Conservation (phyloP, 2,888 invertebrate species). For the Strigamia transsilvanica region DNA sequence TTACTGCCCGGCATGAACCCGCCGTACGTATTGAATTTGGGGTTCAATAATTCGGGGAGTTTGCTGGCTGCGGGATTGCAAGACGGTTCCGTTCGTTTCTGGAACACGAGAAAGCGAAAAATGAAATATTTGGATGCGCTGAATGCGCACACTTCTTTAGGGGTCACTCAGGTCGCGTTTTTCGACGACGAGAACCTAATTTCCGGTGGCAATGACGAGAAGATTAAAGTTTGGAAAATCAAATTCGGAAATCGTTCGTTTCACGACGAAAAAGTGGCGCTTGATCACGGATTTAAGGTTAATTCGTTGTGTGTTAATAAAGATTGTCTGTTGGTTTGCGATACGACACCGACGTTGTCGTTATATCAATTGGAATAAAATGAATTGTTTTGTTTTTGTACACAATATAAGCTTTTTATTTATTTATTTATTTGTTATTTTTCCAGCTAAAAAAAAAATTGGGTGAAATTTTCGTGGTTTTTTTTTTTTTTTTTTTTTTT, state of each 20-base stretch:
- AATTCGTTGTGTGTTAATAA: not conserved
- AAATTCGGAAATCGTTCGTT: not conserved
- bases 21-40: constrained; percentile 16
- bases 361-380: constrained; percentile 3
- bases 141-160: constrained; percentile 33
- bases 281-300: constrained; percentile 28
- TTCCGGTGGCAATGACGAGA: constrained; percentile 48
- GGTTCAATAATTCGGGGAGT: not conserved
- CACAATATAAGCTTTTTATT: not conserved
- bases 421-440: too few relatives aligned
- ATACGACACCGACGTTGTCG: not conserved
- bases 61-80: constrained; percentile 41
- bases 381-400: not conserved
- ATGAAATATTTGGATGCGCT: not conserved
- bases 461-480: too few relatives aligned
- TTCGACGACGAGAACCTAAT: not conserved
- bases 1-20: constrained; percentile 41
- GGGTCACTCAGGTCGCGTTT: constrained; percentile 42
- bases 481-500: not conserved
- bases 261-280: not conserved
- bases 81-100: constrained; percentile 23
- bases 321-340: not conserved
- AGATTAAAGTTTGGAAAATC: constrained; percentile 25
- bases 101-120: not conserved
- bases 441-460: too few relatives aligned